These are phyloP conservation scores for Molothrus ater DNA, from an alignment of 2,797 vertebrate genomes.

Conservation along the genomic window DNA sequence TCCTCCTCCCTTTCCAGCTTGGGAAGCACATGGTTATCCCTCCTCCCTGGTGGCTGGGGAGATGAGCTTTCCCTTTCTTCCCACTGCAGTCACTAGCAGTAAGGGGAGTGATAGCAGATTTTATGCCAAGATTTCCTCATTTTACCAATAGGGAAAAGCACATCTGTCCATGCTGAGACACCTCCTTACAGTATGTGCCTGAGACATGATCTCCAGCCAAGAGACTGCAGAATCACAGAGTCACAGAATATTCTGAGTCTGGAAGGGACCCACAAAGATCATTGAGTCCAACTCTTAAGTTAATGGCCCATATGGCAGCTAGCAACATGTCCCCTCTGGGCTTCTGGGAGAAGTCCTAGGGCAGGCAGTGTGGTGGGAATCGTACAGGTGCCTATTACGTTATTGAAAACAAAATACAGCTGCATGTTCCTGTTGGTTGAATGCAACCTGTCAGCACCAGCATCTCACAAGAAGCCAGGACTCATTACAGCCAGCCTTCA, in stretches of 20 bases:
- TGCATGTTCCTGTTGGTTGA: conserved; percentile 1
- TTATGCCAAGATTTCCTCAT: neutral
- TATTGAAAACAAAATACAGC: conserved; percentile 22
- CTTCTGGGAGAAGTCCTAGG: neutral
- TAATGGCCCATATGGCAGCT: neutral
- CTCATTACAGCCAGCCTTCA: neutral
- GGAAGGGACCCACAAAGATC: neutral
- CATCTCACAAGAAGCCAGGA: neutral
- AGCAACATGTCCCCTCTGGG: neutral
- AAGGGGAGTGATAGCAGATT: neutral
- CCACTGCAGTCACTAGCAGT: neutral
- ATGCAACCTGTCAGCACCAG: conserved; percentile 36
- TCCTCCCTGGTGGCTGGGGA: neutral
- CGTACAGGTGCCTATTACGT: neutral
- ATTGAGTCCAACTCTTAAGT: neutral
- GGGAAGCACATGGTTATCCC: neutral
- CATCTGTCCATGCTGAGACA: neutral
- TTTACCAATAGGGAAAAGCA: neutral
- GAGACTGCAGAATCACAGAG: neutral
- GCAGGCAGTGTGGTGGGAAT: neutral
- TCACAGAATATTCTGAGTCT: neutral
- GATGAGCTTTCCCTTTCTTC: neutral
- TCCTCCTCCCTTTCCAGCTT: neutral
- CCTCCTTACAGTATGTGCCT: neutral
- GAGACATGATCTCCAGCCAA: neutral